These are phyloP conservation scores for Eretmocerus hayati DNA, from an alignment of 2,888 invertebrate species.

Conservation along the genomic window DNA sequence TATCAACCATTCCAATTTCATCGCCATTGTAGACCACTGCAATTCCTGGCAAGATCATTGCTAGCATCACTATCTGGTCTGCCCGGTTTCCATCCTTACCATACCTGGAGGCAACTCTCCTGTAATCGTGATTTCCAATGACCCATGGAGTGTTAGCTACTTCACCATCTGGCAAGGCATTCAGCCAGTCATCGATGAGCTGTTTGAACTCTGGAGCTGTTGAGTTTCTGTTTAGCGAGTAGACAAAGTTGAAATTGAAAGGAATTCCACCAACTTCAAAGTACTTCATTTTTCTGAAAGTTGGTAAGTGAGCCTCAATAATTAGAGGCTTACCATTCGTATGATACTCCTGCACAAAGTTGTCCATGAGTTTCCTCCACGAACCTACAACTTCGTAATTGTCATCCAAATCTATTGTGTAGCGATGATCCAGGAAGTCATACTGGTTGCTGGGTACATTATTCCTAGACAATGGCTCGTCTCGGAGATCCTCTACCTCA, in stretches of 20 bases:
- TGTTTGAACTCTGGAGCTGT: conserved; percentile 50
- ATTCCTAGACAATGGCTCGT: conserved; percentile 34
- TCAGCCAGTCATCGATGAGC: conserved; percentile 53
- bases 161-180: conserved; percentile 51
- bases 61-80: conserved; percentile 54
- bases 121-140: conserved; percentile 56
- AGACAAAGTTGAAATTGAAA: conserved; percentile 60
- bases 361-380: conserved; percentile 54
- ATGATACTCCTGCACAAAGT: conserved; percentile 48
- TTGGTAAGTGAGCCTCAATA: conserved; percentile 55
- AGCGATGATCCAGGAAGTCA: conserved; percentile 39
- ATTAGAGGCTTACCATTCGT: conserved; percentile 50
- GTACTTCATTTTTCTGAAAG: conserved; percentile 51
- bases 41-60: conserved; percentile 59
- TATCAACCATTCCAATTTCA: no score
- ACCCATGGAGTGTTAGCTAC: conserved; percentile 64
- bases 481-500: conserved; percentile 30
- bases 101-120: conserved; percentile 45
- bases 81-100: conserved; percentile 47
- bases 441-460: conserved; percentile 30
- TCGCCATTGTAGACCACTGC: no score
- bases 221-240: conserved; percentile 42
- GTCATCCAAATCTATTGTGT: conserved; percentile 37
- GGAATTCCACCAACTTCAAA: conserved; percentile 41
- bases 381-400: conserved; percentile 46